Base-by-base conservation (phyloP, 2,113 vertebrate genomes). In the Ictalurus furcatus region DNA sequence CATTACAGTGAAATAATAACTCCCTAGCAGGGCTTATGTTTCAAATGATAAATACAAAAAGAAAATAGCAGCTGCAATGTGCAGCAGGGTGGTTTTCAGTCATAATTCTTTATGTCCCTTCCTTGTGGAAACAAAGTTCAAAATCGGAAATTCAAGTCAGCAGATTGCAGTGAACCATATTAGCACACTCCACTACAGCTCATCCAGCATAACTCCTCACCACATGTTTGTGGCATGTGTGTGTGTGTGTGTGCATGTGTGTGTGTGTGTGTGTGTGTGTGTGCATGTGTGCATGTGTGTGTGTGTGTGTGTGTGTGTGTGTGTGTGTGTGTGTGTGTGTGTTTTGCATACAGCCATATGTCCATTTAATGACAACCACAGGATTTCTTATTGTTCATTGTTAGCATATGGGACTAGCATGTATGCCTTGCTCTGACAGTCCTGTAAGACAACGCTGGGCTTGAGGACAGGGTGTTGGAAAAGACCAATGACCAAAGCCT, bases 141-240 rank as follows among this genome's bases (percentile, higher is more conserved):
- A 88, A 90, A 88, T 67, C 65, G 56, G 86, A 91, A 91, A 91
- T 76, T 85, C 56, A 86, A 85, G 30, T 88, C 69, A 84, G 87
- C 87, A 73, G 71, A 84, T 69, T 85, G 85, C 90, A 85, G 73
- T 88, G 91, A 91, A 67, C 87, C 87, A 28, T 87, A 83, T 59
- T 83, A 67, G 71, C 44, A 84, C 61, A 37, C 86, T 54, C 86
- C 52, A 79, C 74, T 71, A 88, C 86, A 74, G 61, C 80, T 79
- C 16, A n/a, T 82, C 59, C 87, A 88, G 81, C 40, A 48, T 85
- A 61, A 73, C 67, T 88, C 44, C 67, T 56, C 48, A 80, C 83
- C 88, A 85, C 73, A 67, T 54, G 61, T 37, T 2, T 69, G 48
- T 59, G 61, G 48, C 44, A 34, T 81, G 44, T 40, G 34, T 40